Evolutionary conservation across 1,140 invertebrate species (phyloP).

Genomic region (Tachypleus tridentatus): DNA sequence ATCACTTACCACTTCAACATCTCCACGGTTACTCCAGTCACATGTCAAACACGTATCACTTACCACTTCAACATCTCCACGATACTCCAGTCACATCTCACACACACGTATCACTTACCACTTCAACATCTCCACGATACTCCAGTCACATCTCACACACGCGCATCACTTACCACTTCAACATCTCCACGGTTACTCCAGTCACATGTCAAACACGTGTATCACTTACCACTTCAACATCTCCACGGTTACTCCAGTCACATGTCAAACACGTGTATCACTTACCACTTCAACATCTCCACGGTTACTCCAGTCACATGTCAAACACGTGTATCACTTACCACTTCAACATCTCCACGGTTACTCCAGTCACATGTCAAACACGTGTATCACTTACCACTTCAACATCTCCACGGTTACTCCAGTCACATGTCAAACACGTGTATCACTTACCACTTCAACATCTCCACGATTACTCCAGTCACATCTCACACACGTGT

Average conservation of each 20-base stretch:
- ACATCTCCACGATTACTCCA: constrained; percentile 65
- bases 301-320: constrained; percentile 57
- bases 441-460: constrained; percentile 47
- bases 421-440: constrained; percentile 63
- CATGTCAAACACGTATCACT: constrained; percentile 4
- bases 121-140: constrained; percentile 58
- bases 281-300: constrained; percentile 62
- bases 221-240: constrained; percentile 53
- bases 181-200: neutral
- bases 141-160: constrained; percentile 50
- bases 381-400: constrained; percentile 38
- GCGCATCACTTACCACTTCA: constrained; percentile 46
- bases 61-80: constrained; percentile 63
- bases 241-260: constrained; percentile 68
- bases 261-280: constrained; percentile 41
- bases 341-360: constrained; percentile 40
- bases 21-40: neutral
- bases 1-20: constrained; percentile 46
- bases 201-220: neutral
- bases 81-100: constrained; percentile 68
- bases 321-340: constrained; percentile 30
- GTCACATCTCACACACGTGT: constrained; percentile 36
- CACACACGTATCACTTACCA: constrained; percentile 36
- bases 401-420: constrained; percentile 59
- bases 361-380: neutral